A percentile compares a stretch with the other conserved stretches of the same genome.
phyloP scores from a whole-genome alignment of 2,113 vertebrate species.

The Gambusia affinis region DNA sequence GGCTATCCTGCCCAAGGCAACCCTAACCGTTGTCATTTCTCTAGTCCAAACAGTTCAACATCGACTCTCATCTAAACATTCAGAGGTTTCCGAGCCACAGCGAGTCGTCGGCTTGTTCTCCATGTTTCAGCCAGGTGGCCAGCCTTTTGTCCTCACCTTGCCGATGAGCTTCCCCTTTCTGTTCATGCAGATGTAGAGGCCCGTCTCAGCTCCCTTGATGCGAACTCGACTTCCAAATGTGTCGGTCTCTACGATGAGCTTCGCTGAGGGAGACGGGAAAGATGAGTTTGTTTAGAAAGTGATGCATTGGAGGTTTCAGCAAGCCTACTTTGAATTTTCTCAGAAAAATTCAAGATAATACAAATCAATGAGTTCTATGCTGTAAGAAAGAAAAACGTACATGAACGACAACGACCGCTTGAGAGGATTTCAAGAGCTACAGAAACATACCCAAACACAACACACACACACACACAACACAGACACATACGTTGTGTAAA shows the following conservation, averaged over 20 bases:
- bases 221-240: slow-evolving; percentile 97
- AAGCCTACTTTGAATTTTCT: too few species aligned
- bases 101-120: slow-evolving; percentile 1
- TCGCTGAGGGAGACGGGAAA: slow-evolving; percentile 80
- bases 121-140: not conserved
- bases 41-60: too few species aligned
- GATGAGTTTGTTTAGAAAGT: slow-evolving; percentile 10
- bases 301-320: too few species aligned
- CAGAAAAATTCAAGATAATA: too few species aligned
- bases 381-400: not conserved
- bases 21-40: too few species aligned
- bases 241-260: slow-evolving; percentile 97
- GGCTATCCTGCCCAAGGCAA: too few species aligned
- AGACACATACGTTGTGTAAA: slow-evolving; percentile 26
- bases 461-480: slow-evolving; percentile 25
- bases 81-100: not conserved
- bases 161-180: slow-evolving; percentile 96
- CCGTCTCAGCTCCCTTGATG: slow-evolving; percentile 94
- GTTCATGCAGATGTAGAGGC: slow-evolving; percentile 99
- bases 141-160: slow-evolving; percentile 84
- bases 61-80: not conserved
- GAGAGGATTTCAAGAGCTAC: slow-evolving; percentile 10
- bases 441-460: slow-evolving; percentile 5
- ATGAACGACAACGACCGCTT: slow-evolving; percentile 7
- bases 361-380: too few species aligned